Evolutionary conservation across 2,797 vertebrate genomes (phyloP).

Genomic region (Antennarius maculatus): DNA sequence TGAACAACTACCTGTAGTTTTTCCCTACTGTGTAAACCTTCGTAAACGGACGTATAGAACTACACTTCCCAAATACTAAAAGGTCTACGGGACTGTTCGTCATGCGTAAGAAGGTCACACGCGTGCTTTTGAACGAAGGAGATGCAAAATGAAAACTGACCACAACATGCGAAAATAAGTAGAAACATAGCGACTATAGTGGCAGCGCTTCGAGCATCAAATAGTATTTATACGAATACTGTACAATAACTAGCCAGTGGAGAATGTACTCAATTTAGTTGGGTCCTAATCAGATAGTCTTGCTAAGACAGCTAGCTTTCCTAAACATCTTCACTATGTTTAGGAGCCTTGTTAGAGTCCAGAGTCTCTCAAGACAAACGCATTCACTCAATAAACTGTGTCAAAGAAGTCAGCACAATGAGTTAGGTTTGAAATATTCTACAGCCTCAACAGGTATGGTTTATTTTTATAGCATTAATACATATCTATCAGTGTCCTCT

Average conservation of each 20-base stretch:
- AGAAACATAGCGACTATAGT: neutral
- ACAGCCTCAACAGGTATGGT: constrained; percentile 73
- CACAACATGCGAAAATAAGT: neutral
- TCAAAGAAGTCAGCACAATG: constrained; percentile 33
- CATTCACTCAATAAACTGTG: constrained; percentile 38
- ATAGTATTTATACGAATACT: neutral
- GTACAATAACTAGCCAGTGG: neutral
- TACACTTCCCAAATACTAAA: constrained; percentile 65
- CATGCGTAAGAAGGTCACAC: constrained; percentile 74
- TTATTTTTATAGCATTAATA: neutral
- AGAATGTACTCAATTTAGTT: neutral
- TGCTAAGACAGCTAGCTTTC: constrained; percentile 23
- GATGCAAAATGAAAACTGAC: constrained; percentile 3
- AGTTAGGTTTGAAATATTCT: constrained; percentile 58
- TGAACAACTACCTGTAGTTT: constrained; percentile 71
- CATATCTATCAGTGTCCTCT: neutral
- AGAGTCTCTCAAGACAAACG: constrained; percentile 45
- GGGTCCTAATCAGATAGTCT: constrained; percentile 6
- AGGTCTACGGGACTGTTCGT: neutral
- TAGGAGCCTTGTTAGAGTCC: constrained; percentile 62
- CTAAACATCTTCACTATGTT: constrained; percentile 62
- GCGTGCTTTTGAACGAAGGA: constrained; percentile 55
- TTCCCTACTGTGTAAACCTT: neutral
- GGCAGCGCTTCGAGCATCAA: neutral
- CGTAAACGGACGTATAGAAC: constrained; percentile 19